Evolutionary conservation across 1,140 invertebrate species (phyloP), one percentile per base, ranked within the genome.

Genomic region (Pogonomyrmex californicus): DNA sequence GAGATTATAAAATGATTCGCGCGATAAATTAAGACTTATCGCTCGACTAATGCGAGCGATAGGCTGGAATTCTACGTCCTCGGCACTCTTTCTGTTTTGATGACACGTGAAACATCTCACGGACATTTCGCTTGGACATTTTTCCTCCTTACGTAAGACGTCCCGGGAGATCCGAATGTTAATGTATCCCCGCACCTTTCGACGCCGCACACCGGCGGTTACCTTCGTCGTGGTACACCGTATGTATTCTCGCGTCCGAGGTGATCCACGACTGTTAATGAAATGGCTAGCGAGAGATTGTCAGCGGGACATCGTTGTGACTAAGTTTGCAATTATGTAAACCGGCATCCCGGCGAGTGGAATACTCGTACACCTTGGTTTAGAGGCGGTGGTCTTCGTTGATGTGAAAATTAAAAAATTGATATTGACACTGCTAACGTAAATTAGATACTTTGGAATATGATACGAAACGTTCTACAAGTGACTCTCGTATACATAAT

Each of bases 281-380:
- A 62, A 76, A 78, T 60, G 76, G 56, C 81, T 54, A n/a, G 58
- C 66, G 49, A 58, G 65, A 60, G 70, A 17, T 65, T 88, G 89
- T 88, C 90, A 81, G 78, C 82, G 36, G 81, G 81, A 83, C 66
- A 62, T 78, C 71, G 54, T 54, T 51, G 68, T 85, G 75, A 87
- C 60, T 91, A 86, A 88, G 51, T 85, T 91, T 71, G 85, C 86
- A 91, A 90, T 90, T 90, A 88, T 77, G 85, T 87, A 86, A 88
- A 85, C 51, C 56, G 58, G 75, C 71, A 75, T 68, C 41, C 73
- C 51, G 44, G 82, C 54, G 63, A 73, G 51, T 63, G 47, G 76
- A 49, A 82, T 75, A 86, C 87, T 78, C 47, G 75, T 68, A 88
- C 47, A 89, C 54, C 47, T 75, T 60, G 79, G 23, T 83, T 83